Conservation (phyloP, 1,140 invertebrate species). For the Delia radicum region DNA sequence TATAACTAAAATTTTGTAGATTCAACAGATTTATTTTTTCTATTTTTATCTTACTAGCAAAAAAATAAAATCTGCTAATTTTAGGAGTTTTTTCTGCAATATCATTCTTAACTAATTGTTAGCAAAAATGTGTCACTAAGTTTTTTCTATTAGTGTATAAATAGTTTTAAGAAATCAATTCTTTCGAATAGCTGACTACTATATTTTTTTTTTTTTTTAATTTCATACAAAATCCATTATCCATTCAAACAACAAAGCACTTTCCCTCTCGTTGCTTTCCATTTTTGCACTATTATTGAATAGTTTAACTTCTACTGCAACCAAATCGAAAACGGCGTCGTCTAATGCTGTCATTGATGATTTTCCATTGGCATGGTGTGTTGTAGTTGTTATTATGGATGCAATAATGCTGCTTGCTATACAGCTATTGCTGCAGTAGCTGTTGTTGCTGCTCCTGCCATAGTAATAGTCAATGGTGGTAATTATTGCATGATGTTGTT, state of each 20-base stretch:
- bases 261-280: conserved; percentile 49
- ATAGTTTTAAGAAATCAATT: background rate
- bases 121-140: background rate
- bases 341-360: background rate
- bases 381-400: background rate
- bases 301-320: background rate
- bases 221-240: background rate
- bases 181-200: no score
- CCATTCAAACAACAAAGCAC: conserved; percentile 29
- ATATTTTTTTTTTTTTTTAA: no score
- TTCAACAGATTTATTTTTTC: no score
- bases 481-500: background rate
- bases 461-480: background rate
- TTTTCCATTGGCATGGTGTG: background rate
- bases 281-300: conserved; percentile 32
- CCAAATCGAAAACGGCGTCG: background rate
- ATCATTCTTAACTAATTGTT: no score
- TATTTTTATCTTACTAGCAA: no score
- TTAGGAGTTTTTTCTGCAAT: no score
- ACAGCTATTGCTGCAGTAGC: conserved; percentile 32
- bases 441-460: background rate
- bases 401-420: conserved; percentile 14
- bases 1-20: no score
- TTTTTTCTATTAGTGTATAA: background rate
- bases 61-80: no score